Percentiles rank a stretch among this genome's conserved stretches.
Evolutionary conservation across 2,888 invertebrate genomes (phyloP).

Genomic region (Harpalus rufipes): DNA sequence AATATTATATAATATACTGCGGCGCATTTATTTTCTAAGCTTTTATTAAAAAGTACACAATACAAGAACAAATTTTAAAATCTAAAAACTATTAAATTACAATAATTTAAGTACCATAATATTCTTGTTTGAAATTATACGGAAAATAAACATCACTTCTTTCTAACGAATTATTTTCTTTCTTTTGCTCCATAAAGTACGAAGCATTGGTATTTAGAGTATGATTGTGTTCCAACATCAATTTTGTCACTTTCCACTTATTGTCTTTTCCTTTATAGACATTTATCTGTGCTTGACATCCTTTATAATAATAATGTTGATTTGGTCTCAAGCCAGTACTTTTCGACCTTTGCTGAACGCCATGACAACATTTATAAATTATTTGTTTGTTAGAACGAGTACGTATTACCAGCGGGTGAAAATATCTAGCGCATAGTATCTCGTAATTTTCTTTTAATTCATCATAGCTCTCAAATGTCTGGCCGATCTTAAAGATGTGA

Average conservation of each 20-base stretch:
- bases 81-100: too few species aligned
- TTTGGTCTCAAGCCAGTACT: constrained; percentile 64
- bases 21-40: too few species aligned
- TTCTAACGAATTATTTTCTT: too few species aligned
- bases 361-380: constrained; percentile 63
- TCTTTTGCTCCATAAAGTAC: background rate
- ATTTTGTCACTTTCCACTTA: constrained; percentile 60
- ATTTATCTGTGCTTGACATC: constrained; percentile 66
- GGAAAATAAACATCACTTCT: too few species aligned
- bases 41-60: too few species aligned
- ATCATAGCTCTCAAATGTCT: background rate
- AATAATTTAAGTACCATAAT: too few species aligned
- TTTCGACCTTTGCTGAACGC: constrained; percentile 65
- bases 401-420: background rate
- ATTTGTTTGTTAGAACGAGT: constrained; percentile 59
- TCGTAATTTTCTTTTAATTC: background rate
- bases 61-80: too few species aligned
- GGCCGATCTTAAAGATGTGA: background rate
- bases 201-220: background rate
- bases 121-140: too few species aligned
- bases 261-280: constrained; percentile 60
- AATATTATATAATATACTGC: too few species aligned
- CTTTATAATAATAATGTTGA: constrained; percentile 67
- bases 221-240: constrained; percentile 34
- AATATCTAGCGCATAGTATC: background rate